Conservation (phyloP, 2,113 vertebrate genomes). For the Pagrus major region DNA sequence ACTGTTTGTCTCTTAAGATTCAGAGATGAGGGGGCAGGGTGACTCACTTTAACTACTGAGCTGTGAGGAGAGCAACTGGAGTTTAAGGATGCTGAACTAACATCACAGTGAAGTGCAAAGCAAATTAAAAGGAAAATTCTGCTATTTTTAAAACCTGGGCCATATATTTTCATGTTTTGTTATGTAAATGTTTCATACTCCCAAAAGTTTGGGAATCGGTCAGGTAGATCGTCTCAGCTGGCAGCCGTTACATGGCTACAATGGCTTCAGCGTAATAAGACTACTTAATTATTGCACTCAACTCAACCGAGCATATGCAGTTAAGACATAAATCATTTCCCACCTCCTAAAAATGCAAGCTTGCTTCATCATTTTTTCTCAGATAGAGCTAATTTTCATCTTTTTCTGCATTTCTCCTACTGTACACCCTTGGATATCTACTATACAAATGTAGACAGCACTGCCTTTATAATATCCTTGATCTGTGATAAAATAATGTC, state of each 20-base stretch:
- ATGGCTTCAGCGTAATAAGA: no score
- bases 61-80: not conserved
- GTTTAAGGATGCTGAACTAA: not conserved
- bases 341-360: not conserved
- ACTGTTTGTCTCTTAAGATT: slow-evolving; percentile 46
- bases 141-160: no score
- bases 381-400: not conserved
- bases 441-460: not conserved
- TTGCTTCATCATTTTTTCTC: not conserved
- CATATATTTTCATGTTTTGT: no score
- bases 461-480: not conserved
- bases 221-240: no score
- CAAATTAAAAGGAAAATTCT: no score
- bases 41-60: slow-evolving; percentile 16
- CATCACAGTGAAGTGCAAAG: not conserved
- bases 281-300: no score
- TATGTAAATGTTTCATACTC: no score
- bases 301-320: no score
- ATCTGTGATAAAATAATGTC: not conserved
- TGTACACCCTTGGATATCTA: not conserved
- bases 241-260: no score
- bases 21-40: slow-evolving; percentile 14
- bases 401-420: not conserved
- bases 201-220: no score
- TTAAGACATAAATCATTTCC: not conserved